Conservation (phyloP, 2,888 invertebrate genomes). For the Bugula neritina region DNA sequence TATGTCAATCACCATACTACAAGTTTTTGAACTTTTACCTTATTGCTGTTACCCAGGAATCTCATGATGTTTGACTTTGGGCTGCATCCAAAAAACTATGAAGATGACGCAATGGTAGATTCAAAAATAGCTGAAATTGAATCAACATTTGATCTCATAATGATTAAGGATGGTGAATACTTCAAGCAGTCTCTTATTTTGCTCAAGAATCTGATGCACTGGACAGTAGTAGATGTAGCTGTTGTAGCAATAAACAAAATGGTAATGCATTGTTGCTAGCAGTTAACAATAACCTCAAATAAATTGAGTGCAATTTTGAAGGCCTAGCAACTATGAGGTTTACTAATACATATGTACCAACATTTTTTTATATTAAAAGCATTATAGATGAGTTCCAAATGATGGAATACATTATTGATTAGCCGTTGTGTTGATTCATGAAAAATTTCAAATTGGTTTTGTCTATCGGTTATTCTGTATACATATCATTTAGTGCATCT, state of each 20-base stretch:
- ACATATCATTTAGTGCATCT: too few species aligned
- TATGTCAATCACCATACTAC: not conserved
- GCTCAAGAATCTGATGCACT: constrained; percentile 5
- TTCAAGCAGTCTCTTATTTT: constrained; percentile 11
- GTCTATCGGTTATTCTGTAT: too few species aligned
- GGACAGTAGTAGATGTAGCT: not conserved
- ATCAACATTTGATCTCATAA: not conserved
- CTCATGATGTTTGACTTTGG: constrained; percentile 19
- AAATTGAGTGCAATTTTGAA: too few species aligned
- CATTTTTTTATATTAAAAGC: too few species aligned
- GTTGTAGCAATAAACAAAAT: not conserved
- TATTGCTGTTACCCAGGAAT: not conserved
- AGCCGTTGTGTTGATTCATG: too few species aligned
- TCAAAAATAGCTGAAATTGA: not conserved
- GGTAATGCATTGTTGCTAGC: too few species aligned
- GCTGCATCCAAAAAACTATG: not conserved
- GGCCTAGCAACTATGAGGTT: too few species aligned
- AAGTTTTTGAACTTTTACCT: not conserved
- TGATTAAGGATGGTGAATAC: not conserved
- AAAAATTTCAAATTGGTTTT: too few species aligned
- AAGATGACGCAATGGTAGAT: not conserved
- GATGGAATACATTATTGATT: too few species aligned
- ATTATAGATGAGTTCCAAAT: too few species aligned
- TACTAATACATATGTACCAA: too few species aligned
- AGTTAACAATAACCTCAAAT: too few species aligned